Evolutionary conservation across 2,113 vertebrate genomes (phyloP).

Genomic region (Epinephelus cyanopodus): DNA sequence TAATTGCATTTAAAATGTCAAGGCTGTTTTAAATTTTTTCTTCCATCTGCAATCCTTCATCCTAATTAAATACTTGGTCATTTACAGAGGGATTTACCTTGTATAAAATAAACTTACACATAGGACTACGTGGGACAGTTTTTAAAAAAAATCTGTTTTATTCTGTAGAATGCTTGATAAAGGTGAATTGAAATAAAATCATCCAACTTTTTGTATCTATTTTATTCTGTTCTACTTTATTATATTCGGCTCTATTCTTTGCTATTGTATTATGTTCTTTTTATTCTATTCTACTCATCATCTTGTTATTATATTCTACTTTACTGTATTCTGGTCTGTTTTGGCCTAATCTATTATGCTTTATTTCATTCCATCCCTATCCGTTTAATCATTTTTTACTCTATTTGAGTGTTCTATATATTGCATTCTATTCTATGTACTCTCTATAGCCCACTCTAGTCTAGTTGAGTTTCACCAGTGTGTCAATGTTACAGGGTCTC

Average conservation of each 20-base stretch:
- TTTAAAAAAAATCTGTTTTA: neutral
- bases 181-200: neutral
- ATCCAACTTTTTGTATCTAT: neutral
- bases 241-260: too few relatives aligned
- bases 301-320: neutral
- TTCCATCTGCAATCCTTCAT: neutral
- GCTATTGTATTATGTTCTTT: neutral
- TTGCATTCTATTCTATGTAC: neutral
- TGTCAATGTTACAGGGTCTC: conserved; percentile 23
- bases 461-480: neutral
- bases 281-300: neutral
- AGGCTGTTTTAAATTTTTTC: neutral
- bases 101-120: neutral
- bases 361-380: neutral
- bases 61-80: neutral
- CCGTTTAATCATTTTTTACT: neutral
- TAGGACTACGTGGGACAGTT: too few relatives aligned
- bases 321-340: neutral
- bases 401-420: neutral
- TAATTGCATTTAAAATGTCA: neutral
- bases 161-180: neutral
- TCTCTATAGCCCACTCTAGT: conserved; percentile 8
- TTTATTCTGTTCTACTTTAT: neutral
- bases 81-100: neutral
- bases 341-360: neutral